Base-by-base conservation (phyloP, 2,888 invertebrate genomes). In the Erebia epiphron region DNA sequence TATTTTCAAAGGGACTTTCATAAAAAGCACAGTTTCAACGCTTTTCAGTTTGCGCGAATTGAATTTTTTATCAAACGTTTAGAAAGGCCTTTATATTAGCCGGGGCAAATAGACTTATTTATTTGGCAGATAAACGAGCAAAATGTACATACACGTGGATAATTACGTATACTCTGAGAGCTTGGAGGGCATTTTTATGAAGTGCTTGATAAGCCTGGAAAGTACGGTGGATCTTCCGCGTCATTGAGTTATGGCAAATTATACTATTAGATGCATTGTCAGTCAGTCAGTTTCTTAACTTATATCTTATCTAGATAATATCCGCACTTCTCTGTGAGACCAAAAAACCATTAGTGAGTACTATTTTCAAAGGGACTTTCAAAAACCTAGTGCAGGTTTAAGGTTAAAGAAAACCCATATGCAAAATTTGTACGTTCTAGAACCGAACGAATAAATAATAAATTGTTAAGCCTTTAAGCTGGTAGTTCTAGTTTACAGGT, bases 1-100 rank as follows among this genome's bases (percentile, higher is more conserved):
- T 66, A 71, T 71, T 62, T 76, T 73, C 68, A 73, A 73, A 74
- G 74, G 64, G 67, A 68, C 69, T 73, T 73, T 68, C 66, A 73
- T 75, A 67, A 75, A 73, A 70, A 69, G 71, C 56, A 57, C 73
- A 72, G 35, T 50, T 21, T 65, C 64, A 72, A 67, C 58, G 67
- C 52, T 63, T 62, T 63, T 49, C 56, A 70, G 58, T 70, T 72
- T 63, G 68, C 66, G 49, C 57, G 52, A 61, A 74, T 52, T 65
- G 66, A 69, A 69, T 54, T 70, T 41, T 67, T 70, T 70, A 70
- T 72, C 67, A 52, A 41, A 50, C 64, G 64, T 64, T 64, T 64
- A 52, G 52, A 52, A 50, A 63, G 35, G 52, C 52, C 52, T 64
- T 64, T 64, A 50, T 64, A 64, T 64, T 64, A 64, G 62, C 62